These are phyloP conservation scores for Austrofundulus limnaeus DNA, from an alignment of 2,113 vertebrate species.

Conservation along the genomic window DNA sequence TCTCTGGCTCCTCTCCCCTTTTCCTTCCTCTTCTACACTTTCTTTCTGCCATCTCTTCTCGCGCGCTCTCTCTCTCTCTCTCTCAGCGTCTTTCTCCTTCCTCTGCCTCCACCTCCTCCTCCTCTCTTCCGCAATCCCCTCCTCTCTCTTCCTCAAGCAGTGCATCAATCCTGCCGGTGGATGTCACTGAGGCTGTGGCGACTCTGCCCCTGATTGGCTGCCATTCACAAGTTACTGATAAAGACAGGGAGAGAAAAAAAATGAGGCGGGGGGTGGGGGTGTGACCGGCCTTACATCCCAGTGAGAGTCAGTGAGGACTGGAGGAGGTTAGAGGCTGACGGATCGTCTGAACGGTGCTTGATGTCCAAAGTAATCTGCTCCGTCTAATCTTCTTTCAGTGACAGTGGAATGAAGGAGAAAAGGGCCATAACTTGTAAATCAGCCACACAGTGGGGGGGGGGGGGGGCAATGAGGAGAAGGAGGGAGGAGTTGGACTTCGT, in stretches of 20 bases:
- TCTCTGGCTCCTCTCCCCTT: conserved; percentile 56
- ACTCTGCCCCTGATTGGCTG: conserved; percentile 81
- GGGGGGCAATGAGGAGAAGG: not conserved
- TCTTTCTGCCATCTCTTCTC: conserved; percentile 36
- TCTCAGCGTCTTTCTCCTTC: not conserved
- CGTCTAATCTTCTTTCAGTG: conserved; percentile 78
- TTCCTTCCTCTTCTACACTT: conserved; percentile 56
- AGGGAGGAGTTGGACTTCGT: not conserved
- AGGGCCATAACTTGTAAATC: conserved; percentile 78
- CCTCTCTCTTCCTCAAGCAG: conserved; percentile 52
- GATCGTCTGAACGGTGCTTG: conserved; percentile 70
- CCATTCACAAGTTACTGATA: conserved; percentile 81
- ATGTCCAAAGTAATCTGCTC: conserved; percentile 71
- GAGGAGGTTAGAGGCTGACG: conserved; percentile 69
- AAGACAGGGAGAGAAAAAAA: conserved; percentile 61
- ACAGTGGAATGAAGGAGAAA: conserved; percentile 74
- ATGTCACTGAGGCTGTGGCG: conserved; percentile 78
- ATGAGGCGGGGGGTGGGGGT: conserved; percentile 4
- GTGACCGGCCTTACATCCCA: conserved; percentile 61
- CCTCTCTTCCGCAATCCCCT: not conserved
- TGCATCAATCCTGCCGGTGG: conserved; percentile 76
- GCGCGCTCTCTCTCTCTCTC: not conserved
- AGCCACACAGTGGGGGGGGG: conserved; percentile 21
- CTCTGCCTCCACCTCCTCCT: not conserved
- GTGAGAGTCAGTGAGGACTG: conserved; percentile 58